phyloP scores from a whole-genome alignment of 2,888 invertebrate genomes.

The Prostheceraeus crozeri region DNA sequence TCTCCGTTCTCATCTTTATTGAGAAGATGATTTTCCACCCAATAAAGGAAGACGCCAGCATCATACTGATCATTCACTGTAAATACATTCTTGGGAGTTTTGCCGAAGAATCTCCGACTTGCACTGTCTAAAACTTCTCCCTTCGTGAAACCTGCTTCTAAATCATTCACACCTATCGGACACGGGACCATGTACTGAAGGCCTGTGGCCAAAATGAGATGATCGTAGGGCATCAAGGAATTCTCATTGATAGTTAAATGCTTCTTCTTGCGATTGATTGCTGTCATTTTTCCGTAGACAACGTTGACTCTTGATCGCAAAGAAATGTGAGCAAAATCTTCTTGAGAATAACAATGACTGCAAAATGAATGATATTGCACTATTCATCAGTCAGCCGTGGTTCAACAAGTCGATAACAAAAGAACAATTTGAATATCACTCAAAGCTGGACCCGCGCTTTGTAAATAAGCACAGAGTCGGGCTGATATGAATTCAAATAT shows the following conservation, averaged over 20 bases:
- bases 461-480: too few relatives aligned
- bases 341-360: constrained; percentile 49
- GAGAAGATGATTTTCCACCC: constrained; percentile 47
- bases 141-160: too few relatives aligned
- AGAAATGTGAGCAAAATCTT: constrained; percentile 60
- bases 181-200: constrained; percentile 46
- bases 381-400: too few relatives aligned
- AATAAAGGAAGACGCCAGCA: constrained; percentile 49
- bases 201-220: constrained; percentile 53
- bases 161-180: constrained; percentile 50
- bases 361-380: too few relatives aligned
- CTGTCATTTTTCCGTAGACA: constrained; percentile 58
- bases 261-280: constrained; percentile 53
- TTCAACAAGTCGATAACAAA: too few relatives aligned
- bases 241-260: constrained; percentile 49
- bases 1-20: too few relatives aligned
- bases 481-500: too few relatives aligned
- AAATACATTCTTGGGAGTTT: constrained; percentile 50
- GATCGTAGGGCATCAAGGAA: constrained; percentile 54
- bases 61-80: constrained; percentile 53
- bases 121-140: too few relatives aligned
- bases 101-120: constrained; percentile 44
- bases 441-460: too few relatives aligned
- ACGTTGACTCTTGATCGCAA: constrained; percentile 65
- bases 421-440: too few relatives aligned